Conservation (phyloP, 2,888 invertebrate species). For the Aphrophora alni region DNA sequence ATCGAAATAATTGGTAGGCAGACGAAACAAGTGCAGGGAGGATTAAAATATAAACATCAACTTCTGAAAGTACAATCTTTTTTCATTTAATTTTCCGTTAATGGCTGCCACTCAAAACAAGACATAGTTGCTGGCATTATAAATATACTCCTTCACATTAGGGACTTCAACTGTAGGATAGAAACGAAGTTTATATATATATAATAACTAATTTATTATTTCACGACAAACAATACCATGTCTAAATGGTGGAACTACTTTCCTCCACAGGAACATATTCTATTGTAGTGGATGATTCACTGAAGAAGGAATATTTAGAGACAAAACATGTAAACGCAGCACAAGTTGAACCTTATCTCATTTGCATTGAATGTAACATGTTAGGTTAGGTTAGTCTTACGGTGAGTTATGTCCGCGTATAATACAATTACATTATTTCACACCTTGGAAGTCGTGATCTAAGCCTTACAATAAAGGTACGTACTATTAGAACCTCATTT, state of each 20-base stretch:
- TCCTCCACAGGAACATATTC: background rate
- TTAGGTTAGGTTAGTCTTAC: background rate
- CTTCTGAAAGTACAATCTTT: too few relatives aligned
- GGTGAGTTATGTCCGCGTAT: background rate
- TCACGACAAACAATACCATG: background rate
- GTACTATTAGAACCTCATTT: background rate
- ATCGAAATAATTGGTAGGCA: too few relatives aligned
- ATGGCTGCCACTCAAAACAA: too few relatives aligned
- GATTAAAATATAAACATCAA: too few relatives aligned
- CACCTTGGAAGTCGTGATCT: background rate
- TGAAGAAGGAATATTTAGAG: constrained; percentile 1
- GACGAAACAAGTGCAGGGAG: too few relatives aligned
- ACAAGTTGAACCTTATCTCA: background rate
- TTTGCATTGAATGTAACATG: constrained; percentile 3
- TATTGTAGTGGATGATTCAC: background rate
- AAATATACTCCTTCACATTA: background rate
- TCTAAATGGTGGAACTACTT: background rate
- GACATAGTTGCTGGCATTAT: too few relatives aligned
- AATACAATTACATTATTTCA: background rate
- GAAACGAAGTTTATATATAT: background rate
- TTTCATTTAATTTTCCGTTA: too few relatives aligned
- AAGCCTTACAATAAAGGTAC: background rate
- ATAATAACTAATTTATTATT: background rate
- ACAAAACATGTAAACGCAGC: background rate
- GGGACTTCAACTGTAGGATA: background rate